Conservation (phyloP, 2,888 invertebrate genomes). For the Lasioglossum calceatum region DNA sequence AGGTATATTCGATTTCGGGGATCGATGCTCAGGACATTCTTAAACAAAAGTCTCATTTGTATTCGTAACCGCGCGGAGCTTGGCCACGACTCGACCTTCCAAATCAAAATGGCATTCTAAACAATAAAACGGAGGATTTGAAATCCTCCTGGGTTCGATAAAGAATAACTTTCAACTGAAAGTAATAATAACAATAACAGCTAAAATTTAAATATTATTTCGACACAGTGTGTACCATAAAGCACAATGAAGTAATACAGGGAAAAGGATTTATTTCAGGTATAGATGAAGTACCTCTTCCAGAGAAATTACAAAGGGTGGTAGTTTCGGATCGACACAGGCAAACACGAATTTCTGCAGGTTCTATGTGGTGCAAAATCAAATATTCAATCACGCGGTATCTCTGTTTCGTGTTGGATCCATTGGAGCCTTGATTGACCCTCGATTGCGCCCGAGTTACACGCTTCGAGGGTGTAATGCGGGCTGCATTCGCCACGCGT, state of each 20-base stretch:
- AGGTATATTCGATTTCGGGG: constrained; percentile 51
- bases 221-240: too few relatives aligned
- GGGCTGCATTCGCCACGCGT: constrained; percentile 44
- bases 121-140: background rate
- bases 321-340: background rate
- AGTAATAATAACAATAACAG: background rate
- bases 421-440: constrained; percentile 40
- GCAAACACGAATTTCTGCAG: constrained; percentile 17
- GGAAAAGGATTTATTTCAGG: background rate
- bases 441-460: constrained; percentile 20
- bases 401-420: constrained; percentile 16
- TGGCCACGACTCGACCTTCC: too few relatives aligned
- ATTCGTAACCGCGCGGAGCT: background rate
- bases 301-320: background rate
- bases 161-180: background rate
- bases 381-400: constrained; percentile 29
- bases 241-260: background rate
- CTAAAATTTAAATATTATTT: background rate
- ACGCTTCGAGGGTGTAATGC: constrained; percentile 5
- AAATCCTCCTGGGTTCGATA: background rate
- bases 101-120: background rate
- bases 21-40: constrained; percentile 23
- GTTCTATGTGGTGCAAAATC: constrained; percentile 6
- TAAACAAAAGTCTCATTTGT: constrained; percentile 11
- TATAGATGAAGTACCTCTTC: background rate